A percentile compares a stretch with the other conserved stretches of the same genome.
phyloP scores from a whole-genome alignment of 2,888 invertebrate genomes.

The Mesorhabditis sp. region DNA sequence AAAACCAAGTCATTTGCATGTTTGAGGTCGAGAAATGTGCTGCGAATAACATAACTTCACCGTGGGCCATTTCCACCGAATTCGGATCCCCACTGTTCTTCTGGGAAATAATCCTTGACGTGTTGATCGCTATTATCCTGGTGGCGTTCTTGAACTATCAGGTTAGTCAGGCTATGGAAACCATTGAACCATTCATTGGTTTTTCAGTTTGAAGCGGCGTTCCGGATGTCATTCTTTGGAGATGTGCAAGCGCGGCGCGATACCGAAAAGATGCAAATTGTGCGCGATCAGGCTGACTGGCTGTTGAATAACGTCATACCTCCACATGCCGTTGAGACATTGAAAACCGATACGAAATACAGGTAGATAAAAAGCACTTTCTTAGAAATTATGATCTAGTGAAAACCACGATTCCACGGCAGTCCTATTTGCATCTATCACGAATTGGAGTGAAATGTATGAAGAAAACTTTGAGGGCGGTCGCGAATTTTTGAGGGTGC shows the following conservation, averaged over 20 bases:
- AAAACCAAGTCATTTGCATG: no score
- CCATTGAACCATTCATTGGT: not conserved
- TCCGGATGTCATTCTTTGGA: slow-evolving; percentile 85
- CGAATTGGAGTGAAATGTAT: slow-evolving; percentile 95
- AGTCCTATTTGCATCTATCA: slow-evolving; percentile 90
- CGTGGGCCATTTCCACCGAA: slow-evolving; percentile 15
- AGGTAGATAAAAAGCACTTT: slow-evolving; percentile 67
- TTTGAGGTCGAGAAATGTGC: not conserved
- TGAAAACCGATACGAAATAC: slow-evolving; percentile 83
- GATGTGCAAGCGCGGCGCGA: slow-evolving; percentile 84
- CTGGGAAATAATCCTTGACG: slow-evolving; percentile 77
- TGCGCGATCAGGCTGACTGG: slow-evolving; percentile 94
- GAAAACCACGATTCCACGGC: slow-evolving; percentile 35
- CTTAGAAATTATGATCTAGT: not conserved
- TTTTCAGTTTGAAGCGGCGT: slow-evolving; percentile 79
- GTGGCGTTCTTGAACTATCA: slow-evolving; percentile 90
- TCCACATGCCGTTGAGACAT: slow-evolving; percentile 84
- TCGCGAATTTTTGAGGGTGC: slow-evolving; percentile 84
- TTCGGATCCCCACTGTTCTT: slow-evolving; percentile 46
- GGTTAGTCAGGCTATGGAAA: slow-evolving; percentile 13
- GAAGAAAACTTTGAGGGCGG: slow-evolving; percentile 90
- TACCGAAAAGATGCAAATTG: slow-evolving; percentile 75
- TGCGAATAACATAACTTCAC: slow-evolving; percentile 19
- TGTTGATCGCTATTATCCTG: slow-evolving; percentile 76
- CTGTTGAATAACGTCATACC: slow-evolving; percentile 93